Evolutionary conservation across 2,888 invertebrate genomes (phyloP).

Genomic region (Matsumyia berberina): DNA sequence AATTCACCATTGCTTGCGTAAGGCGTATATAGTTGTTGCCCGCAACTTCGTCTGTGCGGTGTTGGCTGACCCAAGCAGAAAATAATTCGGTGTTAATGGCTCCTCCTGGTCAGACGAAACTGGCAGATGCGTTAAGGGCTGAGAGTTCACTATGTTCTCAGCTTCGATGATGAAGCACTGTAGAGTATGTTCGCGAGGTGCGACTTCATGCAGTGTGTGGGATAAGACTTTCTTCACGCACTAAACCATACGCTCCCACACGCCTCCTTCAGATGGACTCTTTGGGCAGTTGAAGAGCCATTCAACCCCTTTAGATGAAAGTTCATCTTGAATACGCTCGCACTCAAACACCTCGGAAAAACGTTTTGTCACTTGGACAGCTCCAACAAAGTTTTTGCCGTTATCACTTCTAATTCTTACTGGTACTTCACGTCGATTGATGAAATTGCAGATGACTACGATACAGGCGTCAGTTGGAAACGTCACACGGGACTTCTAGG

Average conservation of each 20-base stretch:
- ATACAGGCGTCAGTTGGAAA: constrained; percentile 75
- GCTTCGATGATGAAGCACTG: constrained; percentile 22
- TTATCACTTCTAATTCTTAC: too few species aligned
- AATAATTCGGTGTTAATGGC: neutral
- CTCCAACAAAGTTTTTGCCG: too few species aligned
- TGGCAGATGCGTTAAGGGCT: constrained; percentile 56
- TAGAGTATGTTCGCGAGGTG: constrained; percentile 66
- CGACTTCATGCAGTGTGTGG: constrained; percentile 56
- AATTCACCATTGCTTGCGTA: constrained; percentile 70
- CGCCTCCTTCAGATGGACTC: too few species aligned
- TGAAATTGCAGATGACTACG: constrained; percentile 69
- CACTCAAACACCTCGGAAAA: too few species aligned
- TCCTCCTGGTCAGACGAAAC: constrained; percentile 56
- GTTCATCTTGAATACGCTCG: too few species aligned
- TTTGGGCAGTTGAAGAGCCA: too few species aligned
- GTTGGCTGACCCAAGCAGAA: too few species aligned
- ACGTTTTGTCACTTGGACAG: too few species aligned
- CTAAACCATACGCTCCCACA: constrained; percentile 66
- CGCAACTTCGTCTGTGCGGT: too few species aligned
- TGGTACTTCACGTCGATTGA: constrained; percentile 75
- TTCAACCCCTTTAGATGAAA: too few species aligned
- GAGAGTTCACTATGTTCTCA: constrained; percentile 48
- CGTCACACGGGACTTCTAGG: constrained; percentile 9
- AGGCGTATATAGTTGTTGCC: too few species aligned
- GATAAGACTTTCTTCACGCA: constrained; percentile 62